phyloP scores from a whole-genome alignment of 2,888 invertebrate genomes.

The Drosophila cognata region DNA sequence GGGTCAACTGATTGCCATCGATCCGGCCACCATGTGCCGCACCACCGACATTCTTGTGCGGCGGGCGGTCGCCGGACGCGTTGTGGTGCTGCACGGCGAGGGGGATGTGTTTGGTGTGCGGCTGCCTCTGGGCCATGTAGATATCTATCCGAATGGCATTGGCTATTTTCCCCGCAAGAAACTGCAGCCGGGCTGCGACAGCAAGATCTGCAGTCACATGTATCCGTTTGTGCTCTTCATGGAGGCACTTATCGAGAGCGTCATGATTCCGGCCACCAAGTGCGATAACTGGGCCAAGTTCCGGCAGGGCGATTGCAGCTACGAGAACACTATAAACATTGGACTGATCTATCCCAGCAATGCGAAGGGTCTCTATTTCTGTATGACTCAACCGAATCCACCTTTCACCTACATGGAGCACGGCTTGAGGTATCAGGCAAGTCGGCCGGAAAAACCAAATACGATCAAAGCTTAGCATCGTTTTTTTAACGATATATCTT shows the following conservation, averaged over 20 bases:
- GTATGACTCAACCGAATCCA: constrained; percentile 78
- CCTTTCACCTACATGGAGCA: constrained; percentile 79
- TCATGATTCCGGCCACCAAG: constrained; percentile 79
- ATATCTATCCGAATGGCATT: constrained; percentile 83
- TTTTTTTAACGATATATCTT: not conserved
- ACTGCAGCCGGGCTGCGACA: constrained; percentile 81
- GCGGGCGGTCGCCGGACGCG: constrained; percentile 67
- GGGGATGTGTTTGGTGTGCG: constrained; percentile 80
- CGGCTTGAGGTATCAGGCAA: constrained; percentile 69
- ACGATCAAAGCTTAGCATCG: not conserved
- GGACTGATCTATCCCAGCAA: constrained; percentile 74
- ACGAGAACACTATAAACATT: constrained; percentile 68
- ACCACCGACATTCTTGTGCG: constrained; percentile 72
- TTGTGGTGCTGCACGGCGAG: constrained; percentile 81
- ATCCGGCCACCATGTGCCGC: constrained; percentile 81
- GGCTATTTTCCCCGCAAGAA: constrained; percentile 77
- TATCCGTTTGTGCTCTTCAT: constrained; percentile 82
- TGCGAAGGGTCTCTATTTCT: constrained; percentile 78
- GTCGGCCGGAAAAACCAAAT: constrained; percentile 10
- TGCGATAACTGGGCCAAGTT: constrained; percentile 81
- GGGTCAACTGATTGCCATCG: constrained; percentile 80
- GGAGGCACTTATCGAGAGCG: constrained; percentile 80
- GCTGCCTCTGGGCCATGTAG: constrained; percentile 74
- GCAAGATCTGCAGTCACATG: constrained; percentile 80
- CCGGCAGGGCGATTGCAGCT: constrained; percentile 70